Conservation (phyloP, 2,888 invertebrate genomes). For the Temnothorax rugatulus region DNA sequence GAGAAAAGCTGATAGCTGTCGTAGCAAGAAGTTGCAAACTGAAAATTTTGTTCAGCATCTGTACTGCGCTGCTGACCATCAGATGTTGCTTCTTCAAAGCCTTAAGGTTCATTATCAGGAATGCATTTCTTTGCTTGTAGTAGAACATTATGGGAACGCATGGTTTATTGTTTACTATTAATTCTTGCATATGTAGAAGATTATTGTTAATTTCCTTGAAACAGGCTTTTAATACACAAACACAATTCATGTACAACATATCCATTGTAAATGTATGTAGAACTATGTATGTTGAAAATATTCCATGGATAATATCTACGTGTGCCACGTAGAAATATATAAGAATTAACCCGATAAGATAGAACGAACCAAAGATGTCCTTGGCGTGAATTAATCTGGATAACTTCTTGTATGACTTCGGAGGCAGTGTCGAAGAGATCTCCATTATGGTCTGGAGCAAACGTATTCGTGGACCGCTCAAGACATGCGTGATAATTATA, state of each 20-base stretch:
- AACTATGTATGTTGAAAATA: not conserved
- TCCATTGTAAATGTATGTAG: not conserved
- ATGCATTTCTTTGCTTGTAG: not conserved
- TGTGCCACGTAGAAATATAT: not conserved
- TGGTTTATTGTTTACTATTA: not conserved
- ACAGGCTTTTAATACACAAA: slow-evolving; percentile 1
- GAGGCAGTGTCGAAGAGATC: not conserved
- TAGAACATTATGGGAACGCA: not conserved
- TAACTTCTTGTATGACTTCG: not conserved
- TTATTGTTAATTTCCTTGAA: too few species aligned
- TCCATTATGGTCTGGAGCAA: too few species aligned
- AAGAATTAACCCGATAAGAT: not conserved
- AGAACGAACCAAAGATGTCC: too few species aligned
- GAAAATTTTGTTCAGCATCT: not conserved
- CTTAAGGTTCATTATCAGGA: not conserved
- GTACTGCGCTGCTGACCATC: not conserved
- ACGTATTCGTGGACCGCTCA: too few species aligned
- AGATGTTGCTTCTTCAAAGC: not conserved
- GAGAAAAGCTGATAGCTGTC: not conserved
- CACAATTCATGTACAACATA: not conserved
- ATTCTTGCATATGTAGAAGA: too few species aligned
- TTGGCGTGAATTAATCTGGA: not conserved
- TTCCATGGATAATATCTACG: not conserved
- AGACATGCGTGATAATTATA: too few species aligned
- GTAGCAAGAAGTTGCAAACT: not conserved